Percentiles rank a stretch among this genome's conserved stretches.
Evolutionary conservation across 2,888 invertebrate genomes (phyloP).

Genomic region (Habroteleia sp.): DNA sequence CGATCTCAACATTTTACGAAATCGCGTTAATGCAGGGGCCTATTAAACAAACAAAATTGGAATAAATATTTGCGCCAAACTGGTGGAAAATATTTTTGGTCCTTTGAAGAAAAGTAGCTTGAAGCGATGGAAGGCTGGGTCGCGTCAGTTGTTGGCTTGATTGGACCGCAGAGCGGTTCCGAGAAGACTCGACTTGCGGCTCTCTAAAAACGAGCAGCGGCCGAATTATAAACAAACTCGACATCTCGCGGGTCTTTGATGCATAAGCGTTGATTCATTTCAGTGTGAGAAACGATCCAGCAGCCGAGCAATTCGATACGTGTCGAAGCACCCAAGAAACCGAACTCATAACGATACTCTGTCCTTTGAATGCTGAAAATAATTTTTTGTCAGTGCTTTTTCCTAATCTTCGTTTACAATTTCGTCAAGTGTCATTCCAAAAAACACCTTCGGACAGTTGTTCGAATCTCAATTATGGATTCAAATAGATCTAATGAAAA

Average conservation of each 20-base stretch:
- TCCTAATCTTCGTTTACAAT: slow-evolving; percentile 16
- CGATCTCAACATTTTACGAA: not conserved
- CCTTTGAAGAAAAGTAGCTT: slow-evolving; percentile 31
- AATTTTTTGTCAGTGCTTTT: slow-evolving; percentile 31
- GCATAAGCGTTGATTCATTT: slow-evolving; percentile 78
- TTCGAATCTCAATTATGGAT: slow-evolving; percentile 32
- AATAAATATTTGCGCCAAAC: slow-evolving; percentile 25
- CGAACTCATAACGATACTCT: slow-evolving; percentile 27
- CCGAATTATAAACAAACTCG: slow-evolving; percentile 77
- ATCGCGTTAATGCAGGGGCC: not conserved
- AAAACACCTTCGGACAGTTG: slow-evolving; percentile 11
- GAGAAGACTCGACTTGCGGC: slow-evolving; percentile 68
- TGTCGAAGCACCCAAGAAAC: slow-evolving; percentile 40
- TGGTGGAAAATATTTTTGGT: slow-evolving; percentile 42
- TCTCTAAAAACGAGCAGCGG: slow-evolving; percentile 64
- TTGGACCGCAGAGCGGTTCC: slow-evolving; percentile 71
- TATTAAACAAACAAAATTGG: slow-evolving; percentile 7
- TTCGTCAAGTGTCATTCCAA: slow-evolving; percentile 35
- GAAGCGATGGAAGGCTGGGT: slow-evolving; percentile 65
- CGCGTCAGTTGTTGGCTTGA: slow-evolving; percentile 71
- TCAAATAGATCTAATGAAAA: slow-evolving; percentile 18
- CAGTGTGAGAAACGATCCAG: slow-evolving; percentile 71
- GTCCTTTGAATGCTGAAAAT: slow-evolving; percentile 22
- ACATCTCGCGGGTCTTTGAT: slow-evolving; percentile 77
- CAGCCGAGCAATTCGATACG: slow-evolving; percentile 54